phyloP scores from a whole-genome alignment of 2,113 vertebrate genomes.

The Falcunculus frontatus region DNA sequence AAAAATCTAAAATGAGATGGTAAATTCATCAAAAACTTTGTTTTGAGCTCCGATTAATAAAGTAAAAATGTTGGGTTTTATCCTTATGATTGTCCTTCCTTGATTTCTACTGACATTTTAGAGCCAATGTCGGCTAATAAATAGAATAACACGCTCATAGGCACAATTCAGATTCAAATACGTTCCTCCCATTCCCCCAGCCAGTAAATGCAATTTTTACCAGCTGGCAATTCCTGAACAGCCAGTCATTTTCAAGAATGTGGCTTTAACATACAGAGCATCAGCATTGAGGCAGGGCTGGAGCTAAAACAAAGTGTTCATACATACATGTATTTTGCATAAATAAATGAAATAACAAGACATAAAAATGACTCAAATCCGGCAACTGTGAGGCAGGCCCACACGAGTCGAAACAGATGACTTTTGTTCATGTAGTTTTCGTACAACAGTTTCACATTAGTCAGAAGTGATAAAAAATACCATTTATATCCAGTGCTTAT shows the following conservation, averaged over 20 bases:
- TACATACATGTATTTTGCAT: slow-evolving; percentile 96
- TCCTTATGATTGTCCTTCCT: slow-evolving; percentile 89
- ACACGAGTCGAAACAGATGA: slow-evolving; percentile 91
- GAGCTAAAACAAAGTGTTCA: slow-evolving; percentile 95
- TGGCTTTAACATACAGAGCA: slow-evolving; percentile 73
- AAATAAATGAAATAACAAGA: slow-evolving; percentile 98
- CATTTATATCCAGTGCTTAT: slow-evolving; percentile 99
- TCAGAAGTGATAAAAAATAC: slow-evolving; percentile 99
- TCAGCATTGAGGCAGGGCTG: slow-evolving; percentile 81
- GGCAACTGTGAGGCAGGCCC: slow-evolving; percentile 91
- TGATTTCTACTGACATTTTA: slow-evolving; percentile 86
- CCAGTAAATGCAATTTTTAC: slow-evolving; percentile 76
- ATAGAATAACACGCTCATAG: slow-evolving; percentile 86
- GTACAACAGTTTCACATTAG: slow-evolving; percentile 99
- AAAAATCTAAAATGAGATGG: slow-evolving; percentile 90
- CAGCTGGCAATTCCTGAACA: slow-evolving; percentile 78
- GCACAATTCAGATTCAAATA: slow-evolving; percentile 86
- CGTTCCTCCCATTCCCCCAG: slow-evolving; percentile 76
- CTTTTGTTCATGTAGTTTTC: slow-evolving; percentile 91
- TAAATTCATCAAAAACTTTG: slow-evolving; percentile 84
- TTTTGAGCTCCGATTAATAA: slow-evolving; percentile 83
- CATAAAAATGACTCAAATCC: slow-evolving; percentile 91
- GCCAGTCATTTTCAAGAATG: slow-evolving; percentile 77
- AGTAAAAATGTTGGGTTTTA: slow-evolving; percentile 65
- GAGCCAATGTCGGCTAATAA: slow-evolving; percentile 94